phyloP scores from a whole-genome alignment of 2,113 vertebrate species.

The Corythornis madagascariensis region DNA sequence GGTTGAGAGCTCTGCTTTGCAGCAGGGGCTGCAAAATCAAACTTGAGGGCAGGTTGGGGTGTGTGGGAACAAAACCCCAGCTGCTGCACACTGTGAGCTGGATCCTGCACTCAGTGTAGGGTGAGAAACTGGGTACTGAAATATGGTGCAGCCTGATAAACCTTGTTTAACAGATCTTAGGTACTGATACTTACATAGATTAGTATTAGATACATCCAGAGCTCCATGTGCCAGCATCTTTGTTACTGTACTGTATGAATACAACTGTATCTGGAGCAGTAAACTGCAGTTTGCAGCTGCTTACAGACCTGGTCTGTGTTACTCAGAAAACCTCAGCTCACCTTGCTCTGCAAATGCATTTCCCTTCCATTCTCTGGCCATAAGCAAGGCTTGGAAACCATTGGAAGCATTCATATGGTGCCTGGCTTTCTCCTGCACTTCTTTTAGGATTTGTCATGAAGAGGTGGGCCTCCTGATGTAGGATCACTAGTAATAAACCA shows the following conservation, averaged over 20 bases:
- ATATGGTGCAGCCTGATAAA: background rate
- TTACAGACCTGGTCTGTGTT: background rate
- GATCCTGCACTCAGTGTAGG: background rate
- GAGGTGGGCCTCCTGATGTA: background rate
- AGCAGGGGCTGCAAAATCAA: background rate
- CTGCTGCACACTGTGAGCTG: background rate
- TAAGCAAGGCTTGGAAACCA: background rate
- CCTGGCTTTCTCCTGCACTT: background rate
- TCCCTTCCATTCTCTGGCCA: background rate
- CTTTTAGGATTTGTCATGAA: background rate
- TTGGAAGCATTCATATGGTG: background rate
- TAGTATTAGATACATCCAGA: background rate
- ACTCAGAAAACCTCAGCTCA: background rate
- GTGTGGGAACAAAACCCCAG: background rate
- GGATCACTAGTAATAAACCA: background rate
- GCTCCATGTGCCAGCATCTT: accelerated
- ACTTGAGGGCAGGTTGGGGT: background rate
- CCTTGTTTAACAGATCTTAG: background rate
- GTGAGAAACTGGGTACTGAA: background rate
- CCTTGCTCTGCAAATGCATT: background rate
- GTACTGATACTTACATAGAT: no score
- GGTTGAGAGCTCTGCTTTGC: background rate
- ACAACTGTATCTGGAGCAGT: background rate
- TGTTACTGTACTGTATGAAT: background rate
- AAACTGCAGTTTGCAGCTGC: background rate